A percentile compares a stretch with the other conserved stretches of the same genome.
These are phyloP conservation scores for Cistogaster globosa DNA, from an alignment of 2,888 invertebrate genomes.

Conservation along the genomic window DNA sequence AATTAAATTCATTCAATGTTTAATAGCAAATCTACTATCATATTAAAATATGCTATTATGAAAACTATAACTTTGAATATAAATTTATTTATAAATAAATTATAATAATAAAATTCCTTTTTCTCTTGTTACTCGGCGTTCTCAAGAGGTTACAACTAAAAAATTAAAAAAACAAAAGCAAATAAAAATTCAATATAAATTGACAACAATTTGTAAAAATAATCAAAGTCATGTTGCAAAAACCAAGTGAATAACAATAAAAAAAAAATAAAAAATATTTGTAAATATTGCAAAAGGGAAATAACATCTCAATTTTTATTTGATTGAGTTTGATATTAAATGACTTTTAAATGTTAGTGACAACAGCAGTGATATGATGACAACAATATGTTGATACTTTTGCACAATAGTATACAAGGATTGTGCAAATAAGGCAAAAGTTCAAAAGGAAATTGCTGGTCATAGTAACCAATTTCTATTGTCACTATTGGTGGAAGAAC, in stretches of 20 bases:
- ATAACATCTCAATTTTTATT: background rate
- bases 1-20: too few relatives aligned
- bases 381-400: background rate
- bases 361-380: background rate
- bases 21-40: too few relatives aligned
- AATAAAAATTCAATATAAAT: background rate
- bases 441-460: too few relatives aligned
- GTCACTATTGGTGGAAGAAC: background rate
- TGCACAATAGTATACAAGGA: too few relatives aligned
- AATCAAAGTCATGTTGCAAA: background rate
- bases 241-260: background rate
- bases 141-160: background rate
- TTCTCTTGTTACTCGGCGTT: background rate
- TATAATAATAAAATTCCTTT: background rate
- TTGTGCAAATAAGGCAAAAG: too few relatives aligned
- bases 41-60: background rate
- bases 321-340: background rate
- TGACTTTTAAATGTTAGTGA: background rate
- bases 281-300: too few relatives aligned
- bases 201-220: background rate
- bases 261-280: too few relatives aligned
- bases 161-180: background rate
- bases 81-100: background rate
- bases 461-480: background rate
- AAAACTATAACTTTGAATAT: background rate